These are phyloP conservation scores for Lottia scabra DNA, from an alignment of 2,888 invertebrate genomes.

Conservation along the genomic window DNA sequence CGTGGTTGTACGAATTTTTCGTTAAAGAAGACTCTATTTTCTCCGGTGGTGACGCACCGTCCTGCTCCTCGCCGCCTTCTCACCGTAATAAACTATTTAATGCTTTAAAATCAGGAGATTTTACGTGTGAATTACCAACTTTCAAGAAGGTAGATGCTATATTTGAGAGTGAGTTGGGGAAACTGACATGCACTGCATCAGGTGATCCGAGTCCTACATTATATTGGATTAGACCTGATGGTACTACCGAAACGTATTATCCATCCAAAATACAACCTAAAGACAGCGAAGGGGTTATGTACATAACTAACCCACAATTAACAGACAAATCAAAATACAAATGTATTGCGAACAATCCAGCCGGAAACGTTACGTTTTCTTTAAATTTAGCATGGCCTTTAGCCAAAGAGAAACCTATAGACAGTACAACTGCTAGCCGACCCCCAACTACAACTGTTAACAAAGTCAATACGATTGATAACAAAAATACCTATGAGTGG, in stretches of 20 bases:
- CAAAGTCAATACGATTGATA: constrained; percentile 17
- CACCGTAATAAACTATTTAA: constrained; percentile 56
- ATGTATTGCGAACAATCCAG: constrained; percentile 66
- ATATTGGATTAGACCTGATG: constrained; percentile 65
- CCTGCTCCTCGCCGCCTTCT: constrained; percentile 58
- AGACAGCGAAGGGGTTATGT: constrained; percentile 57
- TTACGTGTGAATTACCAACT: constrained; percentile 64
- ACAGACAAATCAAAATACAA: constrained; percentile 57
- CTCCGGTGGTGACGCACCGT: constrained; percentile 50
- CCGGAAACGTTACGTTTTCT: constrained; percentile 66
- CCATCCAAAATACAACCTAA: constrained; percentile 47
- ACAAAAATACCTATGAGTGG: constrained; percentile 28
- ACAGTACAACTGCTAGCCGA: constrained; percentile 18
- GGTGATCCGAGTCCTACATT: constrained; percentile 67
- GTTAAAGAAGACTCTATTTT: constrained; percentile 42
- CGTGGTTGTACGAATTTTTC: constrained; percentile 64
- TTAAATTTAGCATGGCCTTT: constrained; percentile 65
- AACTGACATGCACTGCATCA: constrained; percentile 61
- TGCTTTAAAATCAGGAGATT: constrained; percentile 54
- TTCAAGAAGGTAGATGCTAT: constrained; percentile 64
- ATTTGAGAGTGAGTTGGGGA: constrained; percentile 56
- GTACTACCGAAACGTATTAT: constrained; percentile 50
- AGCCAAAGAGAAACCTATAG: constrained; percentile 19
- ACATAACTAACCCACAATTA: constrained; percentile 47
- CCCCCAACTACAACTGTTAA: constrained; percentile 11